Percentiles rank a stretch among this genome's conserved stretches.
Conservation (phyloP, 2,113 vertebrate species). For the Oncorhynchus nerka region DNA sequence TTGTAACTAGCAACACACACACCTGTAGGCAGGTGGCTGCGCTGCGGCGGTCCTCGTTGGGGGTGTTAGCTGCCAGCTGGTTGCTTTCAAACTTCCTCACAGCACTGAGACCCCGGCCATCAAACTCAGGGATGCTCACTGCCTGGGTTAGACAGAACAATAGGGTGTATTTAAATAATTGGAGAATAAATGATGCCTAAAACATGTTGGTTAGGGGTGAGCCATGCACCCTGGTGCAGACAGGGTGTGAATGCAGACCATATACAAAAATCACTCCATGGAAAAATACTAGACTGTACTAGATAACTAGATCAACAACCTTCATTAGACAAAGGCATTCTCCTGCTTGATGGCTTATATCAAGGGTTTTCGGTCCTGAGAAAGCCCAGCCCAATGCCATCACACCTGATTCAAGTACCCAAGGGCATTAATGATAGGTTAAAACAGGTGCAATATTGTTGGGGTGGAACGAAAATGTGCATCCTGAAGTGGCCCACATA, state of each 20-base stretch:
- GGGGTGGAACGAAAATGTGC: too few relatives aligned
- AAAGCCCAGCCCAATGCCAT: neutral
- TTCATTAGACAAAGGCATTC: too few relatives aligned
- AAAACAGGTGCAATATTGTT: too few relatives aligned
- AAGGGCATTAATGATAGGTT: too few relatives aligned
- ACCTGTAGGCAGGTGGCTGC: conserved; percentile 47
- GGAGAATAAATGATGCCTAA: neutral
- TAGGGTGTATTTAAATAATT: neutral
- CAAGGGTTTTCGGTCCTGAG: neutral
- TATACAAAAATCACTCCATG: too few relatives aligned
- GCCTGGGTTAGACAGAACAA: conserved; percentile 44
- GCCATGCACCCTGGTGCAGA: neutral
- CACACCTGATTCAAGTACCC: neutral
- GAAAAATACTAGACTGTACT: neutral
- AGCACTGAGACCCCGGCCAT: conserved; percentile 57
- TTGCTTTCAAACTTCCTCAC: conserved; percentile 71
- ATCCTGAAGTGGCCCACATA: too few relatives aligned
- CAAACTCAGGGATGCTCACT: conserved; percentile 67
- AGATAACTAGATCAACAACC: too few relatives aligned
- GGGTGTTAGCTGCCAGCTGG: conserved; percentile 41
- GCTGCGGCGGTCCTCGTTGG: neutral
- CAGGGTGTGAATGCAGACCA: too few relatives aligned
- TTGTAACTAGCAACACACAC: neutral
- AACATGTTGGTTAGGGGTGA: neutral
- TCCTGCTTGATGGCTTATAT: too few relatives aligned